Base-by-base conservation (phyloP, 1,140 invertebrate genomes). In the Hylyphantes graminicola region DNA sequence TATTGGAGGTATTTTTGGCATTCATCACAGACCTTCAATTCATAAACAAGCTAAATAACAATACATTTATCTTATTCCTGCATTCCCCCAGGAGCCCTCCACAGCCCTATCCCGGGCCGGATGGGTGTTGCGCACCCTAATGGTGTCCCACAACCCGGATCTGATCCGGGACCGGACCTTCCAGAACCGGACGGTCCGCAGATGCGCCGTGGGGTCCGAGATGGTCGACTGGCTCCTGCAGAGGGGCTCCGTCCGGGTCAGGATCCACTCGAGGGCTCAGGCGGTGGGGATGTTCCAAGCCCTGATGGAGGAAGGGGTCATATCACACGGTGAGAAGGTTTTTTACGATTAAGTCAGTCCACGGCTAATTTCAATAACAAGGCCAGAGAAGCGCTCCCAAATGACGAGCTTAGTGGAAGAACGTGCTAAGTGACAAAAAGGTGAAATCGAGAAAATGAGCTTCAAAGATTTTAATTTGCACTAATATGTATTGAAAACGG, bases 231-330 rank as follows among this genome's bases (percentile, higher is more conserved):
- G 95, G 94, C 88, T 96, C 50, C 89, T 95, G 85, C 55, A 90
- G 90, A 63, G 90, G 90, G 87, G 78, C 70, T 86, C 91, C 91
- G 72, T 90, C 51, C 78, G 75, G 48, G 74, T 87, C 12, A 73
- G 82, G 90, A 90, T 91, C 9, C 90, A 90, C 80, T 93, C 93
- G n/a, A 89, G 94, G 79, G 92, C 92, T 81, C 93, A 95, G 87
- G 94, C 94, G 50, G 92, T 93, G 17, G 94, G 93, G 48, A 95
- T 96, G 93, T 96, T 94, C 93, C 95, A 96, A 88, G 93, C 93
- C 0, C 89, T 96, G n/a, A 90, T 96, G 35, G 95, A 96, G 89
- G 94, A 96, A 90, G 94, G 94, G 61, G 92, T 95, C 67, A 92
- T 96, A 84, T 91, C 92, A 54, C 94, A 95, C 89, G 94, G 95